Percentiles rank a stretch among this genome's conserved stretches.
Conservation (phyloP, 2,113 vertebrate species). For the Syngnathoides biaculeatus region DNA sequence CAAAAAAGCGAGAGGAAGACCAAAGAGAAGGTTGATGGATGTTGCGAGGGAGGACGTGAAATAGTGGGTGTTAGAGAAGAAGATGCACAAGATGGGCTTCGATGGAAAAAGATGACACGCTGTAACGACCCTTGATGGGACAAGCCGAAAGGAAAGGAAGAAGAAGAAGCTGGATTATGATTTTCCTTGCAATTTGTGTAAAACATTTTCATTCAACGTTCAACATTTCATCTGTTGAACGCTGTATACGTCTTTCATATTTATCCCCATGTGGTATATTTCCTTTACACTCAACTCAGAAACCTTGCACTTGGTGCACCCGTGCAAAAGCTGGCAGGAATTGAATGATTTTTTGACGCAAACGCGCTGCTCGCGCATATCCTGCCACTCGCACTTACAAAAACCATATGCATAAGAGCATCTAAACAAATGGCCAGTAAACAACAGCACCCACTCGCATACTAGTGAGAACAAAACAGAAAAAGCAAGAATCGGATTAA, state of each 20-base stretch:
- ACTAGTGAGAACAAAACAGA: slow-evolving; percentile 32
- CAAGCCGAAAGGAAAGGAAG: no score
- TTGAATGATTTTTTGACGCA: slow-evolving; percentile 37
- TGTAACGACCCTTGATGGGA: no score
- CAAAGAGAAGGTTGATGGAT: no score
- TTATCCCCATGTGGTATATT: background rate
- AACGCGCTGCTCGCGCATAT: slow-evolving; percentile 10
- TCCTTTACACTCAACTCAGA: slow-evolving; percentile 1
- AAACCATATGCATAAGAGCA: slow-evolving; percentile 17
- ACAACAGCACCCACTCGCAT: slow-evolving; percentile 34
- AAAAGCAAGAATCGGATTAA: slow-evolving; percentile 53
- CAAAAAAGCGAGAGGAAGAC: no score
- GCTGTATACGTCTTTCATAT: background rate
- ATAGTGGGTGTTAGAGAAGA: no score
- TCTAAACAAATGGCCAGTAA: slow-evolving; percentile 24
- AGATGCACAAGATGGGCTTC: no score
- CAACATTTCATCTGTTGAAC: background rate
- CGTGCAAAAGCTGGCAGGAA: slow-evolving; percentile 30
- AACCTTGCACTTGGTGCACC: slow-evolving; percentile 32
- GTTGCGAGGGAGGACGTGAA: no score
- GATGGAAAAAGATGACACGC: no score
- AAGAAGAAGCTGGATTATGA: background rate
- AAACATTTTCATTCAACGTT: no score
- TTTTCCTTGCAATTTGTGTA: background rate
- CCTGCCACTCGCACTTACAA: slow-evolving; percentile 1